Base-by-base conservation (phyloP, 2,888 invertebrate species). In the Ephialtes manifestator region DNA sequence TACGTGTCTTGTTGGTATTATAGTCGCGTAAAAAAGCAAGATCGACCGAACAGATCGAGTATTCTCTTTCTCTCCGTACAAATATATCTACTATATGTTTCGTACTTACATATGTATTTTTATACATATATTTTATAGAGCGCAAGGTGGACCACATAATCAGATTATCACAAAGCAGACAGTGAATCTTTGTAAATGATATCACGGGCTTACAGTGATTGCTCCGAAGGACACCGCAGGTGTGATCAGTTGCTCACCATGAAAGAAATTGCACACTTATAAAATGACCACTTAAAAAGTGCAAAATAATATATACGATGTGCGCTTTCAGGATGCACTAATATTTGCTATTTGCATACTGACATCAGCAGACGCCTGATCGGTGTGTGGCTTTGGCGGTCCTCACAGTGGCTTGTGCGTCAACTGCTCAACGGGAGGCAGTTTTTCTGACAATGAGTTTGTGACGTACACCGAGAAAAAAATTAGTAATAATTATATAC, bases 11-110 rank as follows among this genome's bases (percentile, higher is more conserved):
- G 46, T 65, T 65, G 63, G 79, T 70, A 35, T 68, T 39, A 71
- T 55, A 24, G 24, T 43, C 74, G 18, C 43, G 63, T 51, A 67
- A 60, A 78, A 39, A 83, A 74, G 60, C 78, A 72, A 83, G 65
- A 77, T 46, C 77, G 63, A 48, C 11, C 24, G 24, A 58, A 58
- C 1, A 58, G 0, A 58, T 58, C 28, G 28, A 58, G 28, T 28
- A 4, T 28, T 43, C 2, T 11, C 4, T 55, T 13, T 15, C 43
- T 15, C 43, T 35, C 18, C 18, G 15, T 20, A 39, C 2, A 7
- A 20, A 20, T 63, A 24, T 51, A 65, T 53, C 15, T 53, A 35
- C 15, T 53, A 35, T 58, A 58, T 11, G 28, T 58, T 13, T 15
- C 24, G 28, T 58, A 28, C 58, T 24, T 24, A 18, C 48, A 48